phyloP scores from a whole-genome alignment of 1,140 invertebrate genomes.

The Tetramorium simillimum region DNA sequence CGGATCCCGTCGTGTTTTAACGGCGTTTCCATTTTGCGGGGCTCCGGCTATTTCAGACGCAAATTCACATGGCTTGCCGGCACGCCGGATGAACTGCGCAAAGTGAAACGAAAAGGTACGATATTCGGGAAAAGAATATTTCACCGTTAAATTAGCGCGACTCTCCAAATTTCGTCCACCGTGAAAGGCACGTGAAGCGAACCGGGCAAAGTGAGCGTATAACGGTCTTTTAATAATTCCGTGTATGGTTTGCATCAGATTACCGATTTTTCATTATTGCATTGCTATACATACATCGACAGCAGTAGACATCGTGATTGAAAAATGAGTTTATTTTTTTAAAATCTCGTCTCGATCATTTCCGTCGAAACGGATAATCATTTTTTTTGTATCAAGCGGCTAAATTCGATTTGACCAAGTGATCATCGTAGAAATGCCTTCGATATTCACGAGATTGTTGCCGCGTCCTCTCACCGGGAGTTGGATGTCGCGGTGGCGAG shows the following conservation, averaged over 20 bases:
- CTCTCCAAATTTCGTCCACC: not conserved
- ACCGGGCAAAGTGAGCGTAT: not conserved
- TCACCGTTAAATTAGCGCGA: not conserved
- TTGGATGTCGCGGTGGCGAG: not conserved
- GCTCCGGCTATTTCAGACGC: conserved; percentile 16
- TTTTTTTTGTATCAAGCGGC: not conserved
- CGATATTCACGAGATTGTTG: not conserved
- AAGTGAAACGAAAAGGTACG: not conserved
- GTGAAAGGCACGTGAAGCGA: not conserved
- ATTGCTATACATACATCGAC: not conserved
- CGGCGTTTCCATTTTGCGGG: conserved; percentile 13
- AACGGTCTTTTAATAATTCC: not conserved
- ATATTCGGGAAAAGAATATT: not conserved
- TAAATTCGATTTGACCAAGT: not conserved
- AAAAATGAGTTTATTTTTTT: not conserved
- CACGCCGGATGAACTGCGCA: not conserved
- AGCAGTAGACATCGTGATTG: not conserved
- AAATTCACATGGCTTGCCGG: not conserved
- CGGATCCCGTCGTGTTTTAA: conserved; percentile 8
- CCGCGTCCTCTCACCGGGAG: not conserved
- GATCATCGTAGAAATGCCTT: not conserved
- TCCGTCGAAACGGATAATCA: not conserved
- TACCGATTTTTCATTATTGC: not conserved
- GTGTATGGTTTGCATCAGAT: not conserved
- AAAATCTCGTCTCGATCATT: not conserved